Base-by-base conservation (phyloP, 2,888 invertebrate species). In the Coleophora deauratella region DNA sequence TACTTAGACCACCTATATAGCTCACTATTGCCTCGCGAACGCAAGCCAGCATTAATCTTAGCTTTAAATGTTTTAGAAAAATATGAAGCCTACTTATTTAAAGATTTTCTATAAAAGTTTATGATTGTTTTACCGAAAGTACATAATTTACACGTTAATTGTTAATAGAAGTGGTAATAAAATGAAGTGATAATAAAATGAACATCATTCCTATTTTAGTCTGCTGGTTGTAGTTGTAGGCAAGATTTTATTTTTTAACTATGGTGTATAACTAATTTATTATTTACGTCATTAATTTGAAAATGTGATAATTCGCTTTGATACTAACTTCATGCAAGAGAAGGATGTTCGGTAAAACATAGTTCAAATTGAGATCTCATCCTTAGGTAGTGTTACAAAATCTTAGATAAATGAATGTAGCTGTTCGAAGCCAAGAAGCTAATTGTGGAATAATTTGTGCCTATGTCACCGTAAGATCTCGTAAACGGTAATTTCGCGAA, bases 331-430 rank as follows among this genome's bases (percentile, higher is more conserved):
- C 72, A 69, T 61, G 56, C 64, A 60, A 58, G 55, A 55, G 64
- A 57, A 60, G 66, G 59, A 71, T 71, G 74, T 76, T 79, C 69
- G 67, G 64, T 74, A 65, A 70, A 75, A 64, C 66, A 74, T 74
- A 82, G 84, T 84, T 84, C 80, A 84, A 84, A 81, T 75, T 75
- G 66, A 80, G 85, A 85, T 85, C 85, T 85, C 85, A 85, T 72
- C 72, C 62, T 69, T 82, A 81, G 73, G 67, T 79, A 79, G 75
- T 78, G 21, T 69, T 72, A 79, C 68, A 62, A 76, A 77, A 72
- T 68, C 66, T 77, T 74, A 80, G 73, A 67, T 76, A 76, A n/a
- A n/a, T n/a, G n/a, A n/a, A 71, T 68, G 62, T 76, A 75, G 72
- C 74, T 74, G 76, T 72, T 70, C 64, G 72, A 81, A 81, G 82